Base-by-base conservation (phyloP, 2,888 invertebrate genomes). In the Scaptomyza tumidula region DNA sequence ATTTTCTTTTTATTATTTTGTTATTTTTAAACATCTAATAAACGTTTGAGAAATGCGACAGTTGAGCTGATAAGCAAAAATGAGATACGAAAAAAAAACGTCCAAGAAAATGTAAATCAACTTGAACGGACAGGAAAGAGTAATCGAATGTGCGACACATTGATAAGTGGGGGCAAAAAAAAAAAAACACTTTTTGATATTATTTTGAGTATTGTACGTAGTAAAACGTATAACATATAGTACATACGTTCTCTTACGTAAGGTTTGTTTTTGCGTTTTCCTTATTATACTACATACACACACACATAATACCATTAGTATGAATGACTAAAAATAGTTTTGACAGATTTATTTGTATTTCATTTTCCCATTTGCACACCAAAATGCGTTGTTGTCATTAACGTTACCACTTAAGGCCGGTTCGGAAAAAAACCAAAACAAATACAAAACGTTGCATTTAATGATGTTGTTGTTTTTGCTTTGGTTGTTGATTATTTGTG, bases 1-100 rank as follows among this genome's bases (percentile, higher is more conserved):
- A 72, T 86, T 75, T 39, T 7, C 3, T n/a, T 14, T 14, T 7
- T 39, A 7, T 1, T 9, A 16, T 11, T 35, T 35, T 35, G 35
- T 39, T 41, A 76, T 86, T 78, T 84, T 74, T 75, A 66, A 80
- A 79, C 72, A 82, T 39, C 69, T 63, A 81, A 86, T 77, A 63
- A 75, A 64, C 48, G 58, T n/a, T 55, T 39, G 13, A 37, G 53
- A 52, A 44, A 39, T 9, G 9, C 29, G n/a, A 41, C 11, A 19
- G 19, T 19, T 19, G 19, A 39, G 14, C 14, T 9, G 14, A 75
- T 76, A 76, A 75, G 76, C 43, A 41, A 43, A 29, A 41, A 13
- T 13, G 64, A 9, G 14, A 71, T 65, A 71, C 43, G 48, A 33
- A 31, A 48, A 48, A 33, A 19, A 24, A 9, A 9, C 39, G 46